phyloP scores from a whole-genome alignment of 1,140 invertebrate species.

The Drosophila pallidifrons region DNA sequence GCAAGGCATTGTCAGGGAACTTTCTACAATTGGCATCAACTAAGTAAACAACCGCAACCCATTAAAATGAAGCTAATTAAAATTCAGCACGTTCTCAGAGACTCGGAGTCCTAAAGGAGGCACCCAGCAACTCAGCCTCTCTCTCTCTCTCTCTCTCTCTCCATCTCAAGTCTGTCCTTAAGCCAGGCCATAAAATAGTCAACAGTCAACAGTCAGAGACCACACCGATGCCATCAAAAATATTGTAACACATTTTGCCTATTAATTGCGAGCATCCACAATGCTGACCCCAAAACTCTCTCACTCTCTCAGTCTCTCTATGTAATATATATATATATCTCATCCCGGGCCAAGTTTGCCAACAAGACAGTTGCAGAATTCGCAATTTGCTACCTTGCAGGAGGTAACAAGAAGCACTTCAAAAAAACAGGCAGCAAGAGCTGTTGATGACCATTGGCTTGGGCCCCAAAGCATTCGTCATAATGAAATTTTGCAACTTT shows the following conservation, averaged over 20 bases:
- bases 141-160: neutral
- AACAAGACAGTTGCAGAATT: constrained; percentile 22
- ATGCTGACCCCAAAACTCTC: constrained; percentile 2
- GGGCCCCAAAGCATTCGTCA: constrained; percentile 24
- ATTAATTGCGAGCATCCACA: constrained; percentile 63
- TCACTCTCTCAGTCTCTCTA: neutral
- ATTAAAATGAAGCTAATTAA: constrained; percentile 74
- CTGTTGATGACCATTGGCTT: constrained; percentile 1
- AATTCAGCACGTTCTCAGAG: constrained; percentile 69
- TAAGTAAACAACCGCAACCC: constrained; percentile 59
- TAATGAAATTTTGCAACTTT: constrained; percentile 75
- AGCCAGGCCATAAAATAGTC: constrained; percentile 74
- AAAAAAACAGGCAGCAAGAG: neutral
- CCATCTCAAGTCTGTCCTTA: constrained; percentile 38
- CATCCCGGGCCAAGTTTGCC: constrained; percentile 1
- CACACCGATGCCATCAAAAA: constrained; percentile 71
- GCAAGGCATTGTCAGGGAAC: constrained; percentile 10
- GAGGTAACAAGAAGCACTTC: neutral
- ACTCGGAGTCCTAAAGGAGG: neutral
- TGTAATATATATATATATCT: no score
- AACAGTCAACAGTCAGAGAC: constrained; percentile 56
- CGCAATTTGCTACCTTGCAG: constrained; percentile 31
- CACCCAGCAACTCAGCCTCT: constrained; percentile 28
- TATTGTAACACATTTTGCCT: constrained; percentile 79
- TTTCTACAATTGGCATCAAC: constrained; percentile 20